These are phyloP conservation scores for Mormoops blainvillei DNA, from an alignment of 2,113 vertebrate genomes.

Conservation along the genomic window DNA sequence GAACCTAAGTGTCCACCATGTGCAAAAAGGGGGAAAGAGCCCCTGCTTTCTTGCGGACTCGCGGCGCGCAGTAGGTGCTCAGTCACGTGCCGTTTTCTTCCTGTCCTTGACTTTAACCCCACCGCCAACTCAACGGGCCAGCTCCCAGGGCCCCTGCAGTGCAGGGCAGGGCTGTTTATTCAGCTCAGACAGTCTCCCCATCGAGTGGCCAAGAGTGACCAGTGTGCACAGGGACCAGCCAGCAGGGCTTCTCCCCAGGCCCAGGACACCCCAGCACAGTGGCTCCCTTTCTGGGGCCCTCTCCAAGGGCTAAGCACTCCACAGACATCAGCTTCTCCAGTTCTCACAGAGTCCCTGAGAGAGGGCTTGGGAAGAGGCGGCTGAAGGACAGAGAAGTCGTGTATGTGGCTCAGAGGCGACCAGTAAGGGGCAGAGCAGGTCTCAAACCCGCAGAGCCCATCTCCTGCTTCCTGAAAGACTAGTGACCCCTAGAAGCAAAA, in stretches of 20 bases:
- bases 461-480: neutral
- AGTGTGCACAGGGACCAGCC: neutral
- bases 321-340: neutral
- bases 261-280: neutral
- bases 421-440: neutral
- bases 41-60: neutral
- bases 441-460: neutral
- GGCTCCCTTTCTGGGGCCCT: neutral
- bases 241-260: neutral
- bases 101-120: neutral
- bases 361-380: neutral
- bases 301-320: neutral
- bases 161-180: neutral
- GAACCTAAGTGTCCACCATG: neutral
- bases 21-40: neutral
- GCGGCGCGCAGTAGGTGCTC: neutral
- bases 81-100: neutral
- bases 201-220: neutral
- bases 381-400: neutral
- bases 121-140: neutral
- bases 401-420: neutral
- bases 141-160: too few species aligned
- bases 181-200: neutral
- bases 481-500: neutral
- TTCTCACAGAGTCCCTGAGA: neutral